A percentile compares a stretch with the other conserved stretches of the same genome.
These are phyloP conservation scores for Poeciliopsis presidionis DNA, from an alignment of 2,797 vertebrate species.

Conservation along the genomic window DNA sequence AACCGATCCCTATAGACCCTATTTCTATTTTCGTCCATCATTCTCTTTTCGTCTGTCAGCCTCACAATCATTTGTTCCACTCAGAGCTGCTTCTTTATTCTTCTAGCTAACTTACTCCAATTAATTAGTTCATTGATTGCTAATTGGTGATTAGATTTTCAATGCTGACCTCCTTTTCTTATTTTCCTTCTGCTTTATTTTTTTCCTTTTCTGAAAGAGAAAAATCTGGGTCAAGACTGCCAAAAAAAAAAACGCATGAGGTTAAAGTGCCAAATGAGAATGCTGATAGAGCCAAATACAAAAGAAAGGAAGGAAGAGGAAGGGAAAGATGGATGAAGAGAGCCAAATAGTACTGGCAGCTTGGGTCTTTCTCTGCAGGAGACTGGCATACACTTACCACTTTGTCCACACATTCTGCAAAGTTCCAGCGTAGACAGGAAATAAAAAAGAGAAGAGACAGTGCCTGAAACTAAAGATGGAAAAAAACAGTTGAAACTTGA, in stretches of 20 bases:
- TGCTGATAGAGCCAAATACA: constrained; percentile 26
- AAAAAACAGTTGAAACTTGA: constrained; percentile 59
- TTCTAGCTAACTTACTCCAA: constrained; percentile 18
- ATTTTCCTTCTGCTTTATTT: constrained; percentile 4
- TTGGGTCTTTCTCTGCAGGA: constrained; percentile 32
- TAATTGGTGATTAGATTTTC: constrained; percentile 28
- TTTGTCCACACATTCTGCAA: constrained; percentile 54
- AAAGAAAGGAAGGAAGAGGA: not conserved
- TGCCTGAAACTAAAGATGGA: constrained; percentile 60
- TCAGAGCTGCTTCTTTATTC: constrained; percentile 17
- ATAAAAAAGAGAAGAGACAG: constrained; percentile 47
- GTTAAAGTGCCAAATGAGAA: constrained; percentile 44
- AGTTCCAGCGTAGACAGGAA: constrained; percentile 50
- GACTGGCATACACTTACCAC: constrained; percentile 26
- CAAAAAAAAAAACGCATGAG: constrained; percentile 45
- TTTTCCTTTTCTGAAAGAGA: constrained; percentile 35
- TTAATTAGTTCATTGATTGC: constrained; percentile 45
- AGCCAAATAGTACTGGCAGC: constrained; percentile 29
- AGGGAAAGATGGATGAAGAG: constrained; percentile 13
- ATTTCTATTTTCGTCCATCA: constrained; percentile 65
- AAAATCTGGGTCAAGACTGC: constrained; percentile 64
- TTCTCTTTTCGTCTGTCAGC: constrained; percentile 23
- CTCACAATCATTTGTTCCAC: constrained; percentile 7
- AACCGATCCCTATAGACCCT: constrained; percentile 48
- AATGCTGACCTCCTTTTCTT: constrained; percentile 7